Conservation (phyloP, 2,797 vertebrate genomes). For the Craterocephalus amniculus region DNA sequence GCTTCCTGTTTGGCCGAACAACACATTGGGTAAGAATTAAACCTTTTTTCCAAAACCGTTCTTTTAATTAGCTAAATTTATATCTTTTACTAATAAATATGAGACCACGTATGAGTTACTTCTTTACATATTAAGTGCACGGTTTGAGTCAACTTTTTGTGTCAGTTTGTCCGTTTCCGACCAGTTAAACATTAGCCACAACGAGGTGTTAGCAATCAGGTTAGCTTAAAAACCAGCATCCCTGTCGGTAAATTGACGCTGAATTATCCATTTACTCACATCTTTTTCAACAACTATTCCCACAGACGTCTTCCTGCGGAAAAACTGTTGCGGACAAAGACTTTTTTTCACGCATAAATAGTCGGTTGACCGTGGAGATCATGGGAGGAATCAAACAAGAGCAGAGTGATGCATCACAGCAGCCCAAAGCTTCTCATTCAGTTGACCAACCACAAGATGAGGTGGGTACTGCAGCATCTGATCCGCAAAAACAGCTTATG, state of each 20-base stretch:
- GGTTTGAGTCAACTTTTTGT: constrained; percentile 10
- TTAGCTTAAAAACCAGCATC: constrained; percentile 44
- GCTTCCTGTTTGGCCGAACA: constrained; percentile 72
- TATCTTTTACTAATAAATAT: not conserved
- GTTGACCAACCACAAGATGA: constrained; percentile 84
- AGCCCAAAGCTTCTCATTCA: constrained; percentile 72
- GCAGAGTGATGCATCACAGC: constrained; percentile 84
- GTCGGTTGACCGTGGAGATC: constrained; percentile 30
- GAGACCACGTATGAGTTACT: not conserved
- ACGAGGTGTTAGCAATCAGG: constrained; percentile 54
- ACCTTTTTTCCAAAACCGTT: constrained; percentile 35
- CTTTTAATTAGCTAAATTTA: not conserved
- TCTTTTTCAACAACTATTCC: not conserved
- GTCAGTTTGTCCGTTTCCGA: constrained; percentile 33
- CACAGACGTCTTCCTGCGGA: not conserved
- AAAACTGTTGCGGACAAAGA: not conserved
- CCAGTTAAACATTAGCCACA: constrained; percentile 56
- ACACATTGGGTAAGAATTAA: constrained; percentile 57
- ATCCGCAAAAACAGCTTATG: not conserved
- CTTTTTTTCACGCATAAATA: not conserved
- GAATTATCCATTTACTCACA: fast-evolving
- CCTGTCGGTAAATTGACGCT: not conserved
- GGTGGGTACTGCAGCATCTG: constrained; percentile 73
- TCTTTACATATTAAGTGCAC: not conserved
- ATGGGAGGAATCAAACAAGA: constrained; percentile 95